These are phyloP conservation scores for Drosophila melanica DNA, from an alignment of 1,140 invertebrate species.

Conservation along the genomic window DNA sequence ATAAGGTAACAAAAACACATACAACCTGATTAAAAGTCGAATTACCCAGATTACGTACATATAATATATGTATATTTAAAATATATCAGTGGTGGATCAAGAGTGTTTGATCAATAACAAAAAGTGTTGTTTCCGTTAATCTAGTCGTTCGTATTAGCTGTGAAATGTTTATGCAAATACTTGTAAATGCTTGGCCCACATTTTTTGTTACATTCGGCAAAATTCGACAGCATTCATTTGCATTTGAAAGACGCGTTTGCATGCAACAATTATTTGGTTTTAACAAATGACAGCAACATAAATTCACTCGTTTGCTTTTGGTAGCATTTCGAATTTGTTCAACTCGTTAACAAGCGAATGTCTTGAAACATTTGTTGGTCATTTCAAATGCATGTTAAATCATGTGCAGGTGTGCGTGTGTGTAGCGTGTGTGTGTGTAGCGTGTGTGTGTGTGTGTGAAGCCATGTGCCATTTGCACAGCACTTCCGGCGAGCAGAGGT, in stretches of 20 bases:
- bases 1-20: no score
- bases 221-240: not conserved
- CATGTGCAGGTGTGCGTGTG: not conserved
- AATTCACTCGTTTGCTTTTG: conserved; percentile 1
- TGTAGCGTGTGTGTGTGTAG: not conserved
- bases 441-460: conserved; percentile 36
- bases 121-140: not conserved
- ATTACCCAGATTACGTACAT: no score
- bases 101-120: no score
- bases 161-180: no score
- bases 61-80: no score
- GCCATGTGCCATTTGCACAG: conserved; percentile 58
- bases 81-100: no score
- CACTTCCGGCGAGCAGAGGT: conserved; percentile 47
- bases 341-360: conserved; percentile 16
- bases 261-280: no score
- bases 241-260: not conserved
- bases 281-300: no score
- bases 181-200: no score
- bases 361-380: conserved; percentile 6
- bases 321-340: conserved; percentile 3
- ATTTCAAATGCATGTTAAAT: conserved; percentile 7
- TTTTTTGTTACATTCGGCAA: not conserved
- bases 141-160: not conserved
- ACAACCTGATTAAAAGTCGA: no score